Evolutionary conservation across 2,888 invertebrate species (phyloP), one percentile per base, ranked within the genome.

Genomic region (Sinohyriopsis cumingii): DNA sequence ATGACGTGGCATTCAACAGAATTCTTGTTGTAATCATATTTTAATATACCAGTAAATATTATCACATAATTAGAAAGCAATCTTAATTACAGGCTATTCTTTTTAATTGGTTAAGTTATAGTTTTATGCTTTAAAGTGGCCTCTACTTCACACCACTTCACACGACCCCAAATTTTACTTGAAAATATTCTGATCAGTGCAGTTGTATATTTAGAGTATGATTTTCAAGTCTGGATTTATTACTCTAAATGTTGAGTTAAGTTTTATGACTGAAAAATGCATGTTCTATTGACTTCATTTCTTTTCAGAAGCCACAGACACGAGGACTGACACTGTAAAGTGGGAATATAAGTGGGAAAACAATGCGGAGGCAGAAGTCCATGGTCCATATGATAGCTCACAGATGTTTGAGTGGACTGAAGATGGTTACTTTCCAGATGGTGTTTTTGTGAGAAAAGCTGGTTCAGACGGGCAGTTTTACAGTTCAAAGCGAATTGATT

Each of bases 311-410:
- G 18, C 63, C n/a, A 67, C 65, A 60, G 53, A 28, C 22, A 53
- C 65, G 19, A 69, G 57, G 5, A 67, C 77, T 9, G 68, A 67
- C 55, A 82, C 80, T 53, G 91, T 95, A 0, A 93, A 92, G 90
- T 98, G 98, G 98, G 96, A 97, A 89, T 96, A 95, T 84, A 97
- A 96, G 90, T 95, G 95, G 95, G 93, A 93, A 65, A 94, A 95
- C 83, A 92, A 92, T 69, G 93, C 94, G 63, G 93, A 93, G 75
- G 93, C 93, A 1, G 93, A 95, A 86, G 90, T 95, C 63, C 93
- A 95, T 80, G 98, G 98, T 0, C 98, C 98, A 0, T 95, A 94
- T 88, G 92, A 93, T 5, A 95, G 95, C 25, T 91, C 93, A 71
- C 95, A 97, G 91, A 98, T 98, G 98, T 92, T 94, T 56, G 93